These are phyloP conservation scores for Helleia helle DNA, from an alignment of 2,888 invertebrate genomes.

Conservation along the genomic window DNA sequence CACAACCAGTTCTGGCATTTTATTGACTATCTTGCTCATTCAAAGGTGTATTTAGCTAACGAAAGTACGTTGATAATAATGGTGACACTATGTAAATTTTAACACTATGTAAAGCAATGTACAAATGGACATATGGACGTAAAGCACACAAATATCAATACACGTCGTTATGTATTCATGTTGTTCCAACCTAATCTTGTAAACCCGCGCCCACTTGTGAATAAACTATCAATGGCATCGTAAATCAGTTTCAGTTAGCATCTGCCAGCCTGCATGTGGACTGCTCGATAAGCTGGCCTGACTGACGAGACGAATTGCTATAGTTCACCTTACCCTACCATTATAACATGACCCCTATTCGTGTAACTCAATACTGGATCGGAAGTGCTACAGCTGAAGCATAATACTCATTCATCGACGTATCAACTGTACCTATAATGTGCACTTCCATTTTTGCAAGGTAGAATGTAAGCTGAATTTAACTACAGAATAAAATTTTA, in stretches of 20 bases:
- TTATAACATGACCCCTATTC: slow-evolving; percentile 27
- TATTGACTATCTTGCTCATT: too few relatives aligned
- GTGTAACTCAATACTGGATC: slow-evolving; percentile 19
- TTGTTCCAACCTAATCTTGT: slow-evolving; percentile 15
- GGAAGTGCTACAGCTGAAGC: slow-evolving; percentile 16
- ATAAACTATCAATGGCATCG: slow-evolving; percentile 47
- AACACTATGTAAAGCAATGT: too few relatives aligned
- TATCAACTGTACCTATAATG: slow-evolving; percentile 18
- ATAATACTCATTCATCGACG: slow-evolving; percentile 16
- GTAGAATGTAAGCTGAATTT: slow-evolving; percentile 6
- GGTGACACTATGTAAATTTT: too few relatives aligned
- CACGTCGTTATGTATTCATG: slow-evolving; percentile 11
- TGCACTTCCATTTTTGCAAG: slow-evolving; percentile 8
- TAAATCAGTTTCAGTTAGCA: slow-evolving; percentile 64
- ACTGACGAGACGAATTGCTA: slow-evolving; percentile 50
- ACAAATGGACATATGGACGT: too few relatives aligned
- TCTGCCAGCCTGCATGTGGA: slow-evolving; percentile 45
- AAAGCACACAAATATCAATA: slow-evolving; percentile 5
- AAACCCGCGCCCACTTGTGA: slow-evolving; percentile 31
- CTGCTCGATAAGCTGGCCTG: slow-evolving; percentile 53
- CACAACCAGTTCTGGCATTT: too few relatives aligned
- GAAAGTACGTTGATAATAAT: too few relatives aligned
- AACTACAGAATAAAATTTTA: not conserved
- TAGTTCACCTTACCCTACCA: slow-evolving; percentile 23
- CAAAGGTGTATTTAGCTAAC: too few relatives aligned